Conservation (phyloP, 2,797 vertebrate genomes). For the Centroberyx gerrardi region DNA sequence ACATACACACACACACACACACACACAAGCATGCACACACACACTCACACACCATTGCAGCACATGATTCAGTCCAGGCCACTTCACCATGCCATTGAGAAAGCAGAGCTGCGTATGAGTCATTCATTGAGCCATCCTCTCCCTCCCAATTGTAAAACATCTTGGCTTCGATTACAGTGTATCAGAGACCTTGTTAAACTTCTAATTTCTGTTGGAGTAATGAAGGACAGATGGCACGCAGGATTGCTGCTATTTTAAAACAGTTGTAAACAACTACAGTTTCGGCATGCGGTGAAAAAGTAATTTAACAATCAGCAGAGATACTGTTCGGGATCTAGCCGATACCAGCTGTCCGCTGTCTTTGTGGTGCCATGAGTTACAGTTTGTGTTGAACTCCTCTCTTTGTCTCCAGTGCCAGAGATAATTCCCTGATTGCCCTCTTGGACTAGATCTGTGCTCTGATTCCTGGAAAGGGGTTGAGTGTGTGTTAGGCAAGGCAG, state of each 20-base stretch:
- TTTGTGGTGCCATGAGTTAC: neutral
- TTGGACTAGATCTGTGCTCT: slow-evolving; percentile 52
- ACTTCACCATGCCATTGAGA: slow-evolving; percentile 50
- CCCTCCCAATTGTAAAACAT: slow-evolving; percentile 70
- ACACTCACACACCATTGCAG: slow-evolving; percentile 11
- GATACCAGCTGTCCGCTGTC: neutral
- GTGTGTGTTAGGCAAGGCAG: slow-evolving; percentile 60
- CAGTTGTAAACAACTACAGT: slow-evolving; percentile 41
- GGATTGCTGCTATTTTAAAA: slow-evolving; percentile 30
- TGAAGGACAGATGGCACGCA: slow-evolving; percentile 63
- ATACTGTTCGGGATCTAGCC: neutral
- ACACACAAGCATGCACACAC: slow-evolving; percentile 11
- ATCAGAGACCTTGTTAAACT: slow-evolving; percentile 70
- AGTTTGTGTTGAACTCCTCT: slow-evolving; percentile 42
- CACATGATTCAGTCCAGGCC: slow-evolving; percentile 54
- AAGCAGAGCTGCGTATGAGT: slow-evolving; percentile 63
- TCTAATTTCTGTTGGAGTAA: slow-evolving; percentile 63
- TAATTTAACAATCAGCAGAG: no score
- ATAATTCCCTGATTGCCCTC: slow-evolving; percentile 65
- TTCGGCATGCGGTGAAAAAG: neutral
- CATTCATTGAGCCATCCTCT: slow-evolving; percentile 67
- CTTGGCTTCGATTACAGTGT: slow-evolving; percentile 60
- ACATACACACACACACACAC: neutral
- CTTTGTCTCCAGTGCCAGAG: slow-evolving; percentile 53
- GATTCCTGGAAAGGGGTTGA: slow-evolving; percentile 67